Evolutionary conservation across 2,113 vertebrate genomes (phyloP).

Genomic region (Amblyornis subalaris): DNA sequence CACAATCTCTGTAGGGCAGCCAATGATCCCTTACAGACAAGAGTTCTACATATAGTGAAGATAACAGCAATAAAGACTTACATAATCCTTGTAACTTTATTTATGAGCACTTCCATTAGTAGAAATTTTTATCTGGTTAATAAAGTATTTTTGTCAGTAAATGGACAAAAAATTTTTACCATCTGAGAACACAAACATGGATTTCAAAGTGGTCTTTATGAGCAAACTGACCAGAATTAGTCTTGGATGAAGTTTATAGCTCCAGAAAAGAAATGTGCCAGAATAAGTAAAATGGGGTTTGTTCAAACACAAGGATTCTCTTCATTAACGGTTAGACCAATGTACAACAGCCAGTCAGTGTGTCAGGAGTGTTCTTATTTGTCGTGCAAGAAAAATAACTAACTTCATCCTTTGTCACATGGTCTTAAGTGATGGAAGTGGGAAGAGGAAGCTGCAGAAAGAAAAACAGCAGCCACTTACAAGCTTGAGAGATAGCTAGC

Average conservation of each 20-base stretch:
- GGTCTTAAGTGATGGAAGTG: background rate
- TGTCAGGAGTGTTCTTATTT: background rate
- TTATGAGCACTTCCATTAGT: background rate
- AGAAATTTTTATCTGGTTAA: background rate
- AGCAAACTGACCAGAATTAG: background rate
- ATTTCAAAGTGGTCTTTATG: slow-evolving; percentile 5
- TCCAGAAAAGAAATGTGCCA: background rate
- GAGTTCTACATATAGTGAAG: background rate
- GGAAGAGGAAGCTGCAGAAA: background rate
- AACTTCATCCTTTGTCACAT: background rate
- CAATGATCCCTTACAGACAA: background rate
- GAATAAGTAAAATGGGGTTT: background rate
- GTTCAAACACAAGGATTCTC: background rate
- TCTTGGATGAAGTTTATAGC: background rate
- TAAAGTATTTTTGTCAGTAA: slow-evolving; percentile 6
- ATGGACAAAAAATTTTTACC: background rate
- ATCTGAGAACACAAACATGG: background rate
- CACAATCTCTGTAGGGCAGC: background rate
- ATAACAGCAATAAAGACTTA: background rate
- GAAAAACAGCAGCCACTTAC: background rate
- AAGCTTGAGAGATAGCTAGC: background rate
- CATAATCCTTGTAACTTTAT: background rate
- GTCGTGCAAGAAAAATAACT: background rate
- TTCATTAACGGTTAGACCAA: background rate
- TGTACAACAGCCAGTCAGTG: background rate